phyloP scores from a whole-genome alignment of 1,140 invertebrate species.

The Hypothenemus hampei region DNA sequence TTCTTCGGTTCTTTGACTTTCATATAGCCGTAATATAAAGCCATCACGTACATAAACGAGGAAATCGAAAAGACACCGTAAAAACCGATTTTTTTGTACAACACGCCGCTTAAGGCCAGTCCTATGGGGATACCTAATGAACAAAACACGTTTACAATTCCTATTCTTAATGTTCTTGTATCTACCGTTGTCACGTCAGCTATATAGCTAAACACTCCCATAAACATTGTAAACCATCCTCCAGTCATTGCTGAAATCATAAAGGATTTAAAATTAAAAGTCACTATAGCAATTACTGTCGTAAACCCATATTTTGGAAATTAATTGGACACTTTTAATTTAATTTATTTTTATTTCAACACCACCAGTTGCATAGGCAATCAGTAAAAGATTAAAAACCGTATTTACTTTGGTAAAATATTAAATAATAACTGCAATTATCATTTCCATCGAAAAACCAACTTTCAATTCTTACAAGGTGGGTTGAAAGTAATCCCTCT shows the following conservation, averaged over 20 bases:
- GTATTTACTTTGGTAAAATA: no score
- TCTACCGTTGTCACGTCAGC: constrained; percentile 77
- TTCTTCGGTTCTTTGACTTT: constrained; percentile 58
- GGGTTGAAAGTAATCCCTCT: no score
- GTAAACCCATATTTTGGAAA: no score
- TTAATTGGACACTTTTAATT: no score
- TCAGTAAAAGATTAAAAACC: no score
- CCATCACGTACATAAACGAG: constrained; percentile 65
- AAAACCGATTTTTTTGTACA: constrained; percentile 67
- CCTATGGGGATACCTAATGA: constrained; percentile 75
- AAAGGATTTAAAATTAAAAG: no score
- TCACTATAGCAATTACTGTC: no score
- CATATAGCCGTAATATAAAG: constrained; percentile 64
- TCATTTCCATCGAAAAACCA: no score
- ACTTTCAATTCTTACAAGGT: no score
- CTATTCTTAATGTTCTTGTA: constrained; percentile 74
- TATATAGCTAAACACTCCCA: constrained; percentile 86
- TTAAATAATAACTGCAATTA: no score
- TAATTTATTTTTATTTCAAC: no score
- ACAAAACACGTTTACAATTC: constrained; percentile 76
- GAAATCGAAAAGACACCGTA: constrained; percentile 75
- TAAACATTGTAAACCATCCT: constrained; percentile 83
- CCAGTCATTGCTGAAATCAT: constrained; percentile 67
- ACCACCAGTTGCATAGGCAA: no score
- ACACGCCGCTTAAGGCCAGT: constrained; percentile 67